phyloP scores from a whole-genome alignment of 2,888 invertebrate species.

The Aphrophora alni region DNA sequence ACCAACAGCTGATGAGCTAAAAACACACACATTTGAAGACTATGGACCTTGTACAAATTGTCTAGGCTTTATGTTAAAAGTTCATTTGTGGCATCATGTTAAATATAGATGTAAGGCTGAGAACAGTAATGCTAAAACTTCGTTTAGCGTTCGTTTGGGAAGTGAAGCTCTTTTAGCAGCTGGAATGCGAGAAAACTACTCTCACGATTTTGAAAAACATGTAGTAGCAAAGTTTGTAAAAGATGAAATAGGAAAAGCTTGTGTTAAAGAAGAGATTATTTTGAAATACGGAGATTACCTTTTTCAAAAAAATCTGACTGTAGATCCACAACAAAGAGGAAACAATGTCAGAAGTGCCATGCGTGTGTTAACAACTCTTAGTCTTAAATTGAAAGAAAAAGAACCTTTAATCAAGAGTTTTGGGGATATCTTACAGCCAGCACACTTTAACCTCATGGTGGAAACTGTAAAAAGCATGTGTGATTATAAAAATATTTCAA shows the following conservation, averaged over 20 bases:
- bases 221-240: neutral
- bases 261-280: neutral
- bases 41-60: neutral
- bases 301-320: constrained; percentile 7
- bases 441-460: neutral
- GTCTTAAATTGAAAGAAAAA: neutral
- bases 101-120: too few relatives aligned
- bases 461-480: neutral
- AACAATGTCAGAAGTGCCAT: constrained; percentile 14
- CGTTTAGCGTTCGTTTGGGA: neutral
- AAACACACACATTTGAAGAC: constrained; percentile 3
- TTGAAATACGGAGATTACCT: neutral
- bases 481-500: neutral
- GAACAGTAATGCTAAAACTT: too few relatives aligned
- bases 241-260: neutral
- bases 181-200: neutral
- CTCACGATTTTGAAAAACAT: neutral
- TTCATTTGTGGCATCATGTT: too few relatives aligned
- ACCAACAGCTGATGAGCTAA: neutral
- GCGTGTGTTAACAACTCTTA: neutral
- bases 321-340: neutral
- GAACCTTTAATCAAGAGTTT: neutral
- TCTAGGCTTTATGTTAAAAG: neutral
- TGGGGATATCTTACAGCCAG: neutral
- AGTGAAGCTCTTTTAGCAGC: constrained; percentile 7